These are phyloP conservation scores for Malthinus seriepunctatus DNA, from an alignment of 2,888 invertebrate species.

Conservation along the genomic window DNA sequence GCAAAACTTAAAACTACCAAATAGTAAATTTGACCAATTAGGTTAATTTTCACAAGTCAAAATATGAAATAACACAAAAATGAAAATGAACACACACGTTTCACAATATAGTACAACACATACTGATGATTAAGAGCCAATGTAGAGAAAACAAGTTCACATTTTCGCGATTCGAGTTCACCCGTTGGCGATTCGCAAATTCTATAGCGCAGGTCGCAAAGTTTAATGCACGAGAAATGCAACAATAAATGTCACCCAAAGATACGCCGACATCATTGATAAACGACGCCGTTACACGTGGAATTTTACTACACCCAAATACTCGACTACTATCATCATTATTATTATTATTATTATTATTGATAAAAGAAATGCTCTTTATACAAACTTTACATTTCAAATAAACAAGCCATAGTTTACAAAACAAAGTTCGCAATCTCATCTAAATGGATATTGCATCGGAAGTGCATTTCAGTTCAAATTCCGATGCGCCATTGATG, in stretches of 20 bases:
- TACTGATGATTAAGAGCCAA: slow-evolving; percentile 24
- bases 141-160: slow-evolving; percentile 19
- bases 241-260: slow-evolving; percentile 25
- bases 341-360: no score
- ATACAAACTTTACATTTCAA: no score
- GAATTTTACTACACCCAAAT: slow-evolving; percentile 20
- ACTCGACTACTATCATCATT: background rate
- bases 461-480: no score
- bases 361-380: no score
- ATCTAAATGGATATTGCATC: no score
- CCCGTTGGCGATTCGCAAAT: slow-evolving; percentile 37
- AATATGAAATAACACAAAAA: slow-evolving; percentile 11
- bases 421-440: no score
- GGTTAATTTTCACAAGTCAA: background rate
- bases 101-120: slow-evolving; percentile 29
- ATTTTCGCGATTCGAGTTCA: slow-evolving; percentile 22
- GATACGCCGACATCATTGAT: slow-evolving; percentile 26
- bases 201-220: slow-evolving; percentile 34
- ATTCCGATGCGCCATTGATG: no score
- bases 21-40: background rate
- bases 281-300: slow-evolving; percentile 23
- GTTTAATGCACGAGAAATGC: slow-evolving; percentile 30
- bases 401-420: no score
- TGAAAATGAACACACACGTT: slow-evolving; percentile 25
- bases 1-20: no score